Evolutionary conservation across 1,140 invertebrate genomes (phyloP), one percentile per base, ranked within the genome.

Genomic region (Phocides pigmalion): DNA sequence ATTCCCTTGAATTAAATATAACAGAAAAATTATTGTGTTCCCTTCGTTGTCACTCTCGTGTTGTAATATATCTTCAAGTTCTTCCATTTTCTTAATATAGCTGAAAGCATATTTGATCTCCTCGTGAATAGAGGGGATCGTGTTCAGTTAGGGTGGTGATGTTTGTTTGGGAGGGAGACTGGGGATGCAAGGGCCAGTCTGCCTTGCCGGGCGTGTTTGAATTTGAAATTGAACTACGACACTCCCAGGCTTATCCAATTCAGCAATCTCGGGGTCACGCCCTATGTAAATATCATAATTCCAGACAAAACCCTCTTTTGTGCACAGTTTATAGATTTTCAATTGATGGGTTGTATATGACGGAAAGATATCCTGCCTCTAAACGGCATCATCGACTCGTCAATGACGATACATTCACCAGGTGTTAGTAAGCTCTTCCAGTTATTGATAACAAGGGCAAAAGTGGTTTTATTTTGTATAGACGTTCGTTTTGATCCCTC

Each of bases 241-340:
- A 16, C 16, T 47, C 15, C 35, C 62, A 25, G 63, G 11, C 15
- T 14, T 51, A 47, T 68, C 66, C 11, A 68, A 19, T 47, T 17
- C 47, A 1, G 37, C 8, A 19, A 70, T 42, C 11, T 6, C 4
- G 61, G 46, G 1, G 42, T 35, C 41, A 66, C 72, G 75, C 1
- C 74, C 77, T 16, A 51, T n/a, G 58, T 84, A 88, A 4, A 87
- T 83, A 3, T 22, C 3, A 22, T 22, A 22, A 3, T 6, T 6
- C 22, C 22, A 22, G 6, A 6, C 6, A 6, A 3, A 88, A 4
- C 77, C 79, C 3, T 65, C 39, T 51, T 50, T 53, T 37, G 64
- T 73, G 53, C 81, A 84, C 9, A 89, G 50, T 61, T 87, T 89
- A 65, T 71, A 87, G 37, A 90, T 62, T 76, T 87, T 89, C 0